phyloP scores from a whole-genome alignment of 2,113 vertebrate species.

The Cacatua alba region DNA sequence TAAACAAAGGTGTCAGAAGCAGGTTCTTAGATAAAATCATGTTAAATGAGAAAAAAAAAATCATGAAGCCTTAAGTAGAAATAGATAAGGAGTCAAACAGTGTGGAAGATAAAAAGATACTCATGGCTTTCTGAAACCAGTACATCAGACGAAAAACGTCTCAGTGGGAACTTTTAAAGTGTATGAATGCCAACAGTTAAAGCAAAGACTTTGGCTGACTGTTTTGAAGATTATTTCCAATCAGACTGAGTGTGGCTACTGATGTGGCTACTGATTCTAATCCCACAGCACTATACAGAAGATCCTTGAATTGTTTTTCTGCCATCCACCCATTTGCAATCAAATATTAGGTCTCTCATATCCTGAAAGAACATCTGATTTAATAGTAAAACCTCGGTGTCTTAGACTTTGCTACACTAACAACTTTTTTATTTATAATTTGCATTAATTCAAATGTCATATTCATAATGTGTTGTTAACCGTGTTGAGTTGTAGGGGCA shows the following conservation, averaged over 20 bases:
- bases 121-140: background rate
- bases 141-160: background rate
- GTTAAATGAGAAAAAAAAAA: background rate
- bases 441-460: background rate
- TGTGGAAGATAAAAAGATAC: background rate
- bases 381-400: background rate
- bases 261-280: background rate
- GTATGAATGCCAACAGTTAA: background rate
- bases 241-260: background rate
- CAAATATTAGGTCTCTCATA: background rate
- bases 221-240: background rate
- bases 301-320: background rate
- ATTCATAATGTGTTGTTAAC: background rate
- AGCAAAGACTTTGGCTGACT: background rate
- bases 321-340: background rate
- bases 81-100: background rate
- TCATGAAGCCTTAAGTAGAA: background rate
- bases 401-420: background rate
- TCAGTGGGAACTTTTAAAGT: background rate
- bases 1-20: conserved; percentile 14
- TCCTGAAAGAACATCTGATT: background rate
- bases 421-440: background rate
- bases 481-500: background rate
- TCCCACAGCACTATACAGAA: background rate
- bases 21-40: background rate